A percentile compares a stretch with the other conserved stretches of the same genome.
Evolutionary conservation across 2,113 vertebrate genomes (phyloP).

Genomic region (Megaptera novaeangliae): DNA sequence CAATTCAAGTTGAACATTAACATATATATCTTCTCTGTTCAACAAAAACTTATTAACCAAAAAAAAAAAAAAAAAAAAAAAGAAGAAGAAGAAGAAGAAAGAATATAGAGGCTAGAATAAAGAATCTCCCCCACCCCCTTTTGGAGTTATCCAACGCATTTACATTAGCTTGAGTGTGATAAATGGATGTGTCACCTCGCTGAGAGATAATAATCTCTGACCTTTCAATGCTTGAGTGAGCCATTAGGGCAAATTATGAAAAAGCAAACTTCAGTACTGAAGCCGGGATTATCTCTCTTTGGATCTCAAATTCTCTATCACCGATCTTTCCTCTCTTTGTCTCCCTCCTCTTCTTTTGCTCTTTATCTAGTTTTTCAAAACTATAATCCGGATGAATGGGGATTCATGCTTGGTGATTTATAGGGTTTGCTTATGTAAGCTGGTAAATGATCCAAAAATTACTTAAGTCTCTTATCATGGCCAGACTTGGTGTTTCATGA

Average conservation of each 20-base stretch:
- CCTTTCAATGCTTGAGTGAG: background rate
- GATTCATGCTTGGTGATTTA: background rate
- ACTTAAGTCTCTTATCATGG: background rate
- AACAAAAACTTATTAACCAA: slow-evolving; percentile 39
- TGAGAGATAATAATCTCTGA: slow-evolving; percentile 45
- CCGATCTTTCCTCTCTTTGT: background rate
- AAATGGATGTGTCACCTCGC: background rate
- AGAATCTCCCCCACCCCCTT: background rate
- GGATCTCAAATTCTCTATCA: background rate
- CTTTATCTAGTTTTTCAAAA: background rate
- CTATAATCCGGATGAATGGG: background rate
- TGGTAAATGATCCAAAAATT: background rate
- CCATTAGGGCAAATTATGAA: slow-evolving; percentile 43
- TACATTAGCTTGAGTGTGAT: background rate
- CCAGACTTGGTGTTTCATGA: background rate
- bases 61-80: background rate
- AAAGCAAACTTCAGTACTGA: background rate
- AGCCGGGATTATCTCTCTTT: background rate
- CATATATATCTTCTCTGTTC: slow-evolving; percentile 27
- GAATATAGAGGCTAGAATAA: background rate
- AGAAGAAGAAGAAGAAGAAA: background rate
- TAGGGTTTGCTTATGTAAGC: background rate
- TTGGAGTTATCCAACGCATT: background rate
- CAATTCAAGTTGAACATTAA: slow-evolving; percentile 35
- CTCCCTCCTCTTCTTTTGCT: background rate